Percentiles rank a stretch among this genome's conserved stretches.
Evolutionary conservation across 1,140 invertebrate genomes (phyloP).

Genomic region (Physella acuta): DNA sequence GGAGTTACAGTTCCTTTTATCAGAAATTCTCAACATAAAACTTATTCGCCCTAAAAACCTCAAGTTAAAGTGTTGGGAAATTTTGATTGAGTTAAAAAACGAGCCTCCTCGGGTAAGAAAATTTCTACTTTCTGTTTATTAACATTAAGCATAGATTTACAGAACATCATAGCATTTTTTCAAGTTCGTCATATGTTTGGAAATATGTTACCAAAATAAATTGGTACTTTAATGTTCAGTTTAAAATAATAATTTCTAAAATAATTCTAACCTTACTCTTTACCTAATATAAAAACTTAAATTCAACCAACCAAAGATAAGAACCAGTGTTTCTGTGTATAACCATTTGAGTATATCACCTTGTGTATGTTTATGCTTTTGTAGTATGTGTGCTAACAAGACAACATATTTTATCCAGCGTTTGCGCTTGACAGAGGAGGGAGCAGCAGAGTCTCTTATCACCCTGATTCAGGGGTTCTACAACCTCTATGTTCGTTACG

Average conservation of each 20-base stretch:
- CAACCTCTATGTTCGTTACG: neutral
- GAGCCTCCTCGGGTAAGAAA: too few species aligned
- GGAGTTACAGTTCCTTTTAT: neutral
- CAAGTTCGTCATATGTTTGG: too few species aligned
- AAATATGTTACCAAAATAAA: too few species aligned
- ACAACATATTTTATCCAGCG: neutral
- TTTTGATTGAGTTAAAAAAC: too few species aligned
- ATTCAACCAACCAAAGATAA: neutral
- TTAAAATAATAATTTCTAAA: too few species aligned
- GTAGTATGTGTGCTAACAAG: neutral
- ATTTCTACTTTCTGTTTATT: too few species aligned
- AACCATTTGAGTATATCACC: neutral
- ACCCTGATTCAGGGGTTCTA: neutral
- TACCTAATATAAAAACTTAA: neutral
- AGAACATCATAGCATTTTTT: too few species aligned
- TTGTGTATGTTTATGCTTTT: neutral
- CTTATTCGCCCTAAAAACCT: too few species aligned
- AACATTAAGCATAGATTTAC: too few species aligned
- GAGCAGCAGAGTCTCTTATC: constrained; percentile 8
- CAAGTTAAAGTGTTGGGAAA: too few species aligned
- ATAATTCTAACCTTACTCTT: too few species aligned
- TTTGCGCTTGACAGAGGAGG: neutral
- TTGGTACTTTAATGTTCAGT: too few species aligned
- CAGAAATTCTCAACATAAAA: neutral
- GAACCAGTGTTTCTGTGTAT: neutral